phyloP scores from a whole-genome alignment of 2,113 vertebrate genomes.

The Myrmophylax atrothorax region DNA sequence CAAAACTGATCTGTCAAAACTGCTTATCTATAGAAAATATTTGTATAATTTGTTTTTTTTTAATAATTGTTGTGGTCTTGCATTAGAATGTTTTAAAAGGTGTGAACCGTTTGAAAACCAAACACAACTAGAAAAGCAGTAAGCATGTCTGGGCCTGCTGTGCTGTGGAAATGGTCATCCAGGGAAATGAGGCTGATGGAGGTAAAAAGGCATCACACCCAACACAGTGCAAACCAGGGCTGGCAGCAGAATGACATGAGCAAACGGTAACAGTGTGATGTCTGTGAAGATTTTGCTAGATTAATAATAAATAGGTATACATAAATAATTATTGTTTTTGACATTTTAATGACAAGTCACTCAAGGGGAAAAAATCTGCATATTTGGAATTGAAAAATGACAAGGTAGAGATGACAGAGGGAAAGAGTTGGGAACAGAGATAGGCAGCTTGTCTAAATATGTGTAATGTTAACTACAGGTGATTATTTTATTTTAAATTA shows the following conservation, averaged over 20 bases:
- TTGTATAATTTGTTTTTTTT: rapidly evolving
- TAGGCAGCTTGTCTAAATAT: constrained; percentile 80
- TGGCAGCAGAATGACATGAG: constrained; percentile 48
- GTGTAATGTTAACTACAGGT: constrained; percentile 73
- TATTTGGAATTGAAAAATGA: constrained; percentile 63
- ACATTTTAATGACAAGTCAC: constrained; percentile 69
- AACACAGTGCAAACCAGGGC: background rate
- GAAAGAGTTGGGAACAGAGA: constrained; percentile 56
- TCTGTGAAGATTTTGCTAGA: constrained; percentile 50
- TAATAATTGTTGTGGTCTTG: background rate
- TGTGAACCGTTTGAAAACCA: background rate
- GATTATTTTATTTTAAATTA: constrained; percentile 77
- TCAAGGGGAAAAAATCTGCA: constrained; percentile 13
- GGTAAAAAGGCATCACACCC: background rate
- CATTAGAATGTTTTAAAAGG: background rate
- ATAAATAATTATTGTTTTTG: constrained; percentile 71
- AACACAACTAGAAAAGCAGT: background rate
- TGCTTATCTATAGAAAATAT: background rate
- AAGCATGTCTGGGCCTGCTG: background rate
- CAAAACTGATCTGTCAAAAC: rapidly evolving
- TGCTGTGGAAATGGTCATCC: background rate
- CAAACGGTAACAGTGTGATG: background rate
- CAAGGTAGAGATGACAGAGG: constrained; percentile 63
- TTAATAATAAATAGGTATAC: constrained; percentile 67
- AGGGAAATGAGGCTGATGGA: background rate